phyloP scores from a whole-genome alignment of 2,113 vertebrate species.

The Calypte anna region DNA sequence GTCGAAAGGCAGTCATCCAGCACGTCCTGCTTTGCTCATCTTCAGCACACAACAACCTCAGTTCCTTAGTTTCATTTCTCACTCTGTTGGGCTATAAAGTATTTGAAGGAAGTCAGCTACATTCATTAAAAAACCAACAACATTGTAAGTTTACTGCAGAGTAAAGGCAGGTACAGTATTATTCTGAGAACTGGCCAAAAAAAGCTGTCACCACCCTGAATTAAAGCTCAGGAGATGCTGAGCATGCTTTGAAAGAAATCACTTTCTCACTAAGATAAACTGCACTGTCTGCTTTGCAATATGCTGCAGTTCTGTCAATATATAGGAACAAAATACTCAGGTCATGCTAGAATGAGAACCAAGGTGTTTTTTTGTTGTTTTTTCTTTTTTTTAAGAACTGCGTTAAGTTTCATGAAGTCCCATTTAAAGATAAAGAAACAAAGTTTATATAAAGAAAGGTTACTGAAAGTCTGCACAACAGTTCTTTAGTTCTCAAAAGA shows the following conservation, averaged over 20 bases:
- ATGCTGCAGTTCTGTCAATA: not conserved
- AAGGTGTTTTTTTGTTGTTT: too few relatives aligned
- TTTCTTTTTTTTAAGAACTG: not conserved
- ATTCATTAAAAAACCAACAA: not conserved
- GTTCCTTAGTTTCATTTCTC: conserved; percentile 87
- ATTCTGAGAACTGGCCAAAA: not conserved
- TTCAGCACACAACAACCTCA: conserved; percentile 92
- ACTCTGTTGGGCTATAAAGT: conserved; percentile 87
- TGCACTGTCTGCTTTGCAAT: not conserved
- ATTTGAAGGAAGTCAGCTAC: not conserved
- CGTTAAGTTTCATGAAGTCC: not conserved
- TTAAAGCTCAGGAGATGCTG: not conserved
- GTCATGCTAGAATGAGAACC: not conserved
- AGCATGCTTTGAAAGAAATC: not conserved
- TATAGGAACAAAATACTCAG: not conserved
- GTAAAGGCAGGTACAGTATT: not conserved
- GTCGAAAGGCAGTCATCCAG: conserved; percentile 95
- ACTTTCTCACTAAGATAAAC: not conserved
- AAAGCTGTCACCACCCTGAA: not conserved
- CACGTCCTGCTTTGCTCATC: conserved; percentile 91
- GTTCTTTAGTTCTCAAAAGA: not conserved
- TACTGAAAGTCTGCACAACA: not conserved
- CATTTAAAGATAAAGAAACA: not conserved
- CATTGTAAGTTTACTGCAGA: not conserved
- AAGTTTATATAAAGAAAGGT: not conserved